phyloP scores from a whole-genome alignment of 2,888 invertebrate species.

The Chrysina gloriosa region DNA sequence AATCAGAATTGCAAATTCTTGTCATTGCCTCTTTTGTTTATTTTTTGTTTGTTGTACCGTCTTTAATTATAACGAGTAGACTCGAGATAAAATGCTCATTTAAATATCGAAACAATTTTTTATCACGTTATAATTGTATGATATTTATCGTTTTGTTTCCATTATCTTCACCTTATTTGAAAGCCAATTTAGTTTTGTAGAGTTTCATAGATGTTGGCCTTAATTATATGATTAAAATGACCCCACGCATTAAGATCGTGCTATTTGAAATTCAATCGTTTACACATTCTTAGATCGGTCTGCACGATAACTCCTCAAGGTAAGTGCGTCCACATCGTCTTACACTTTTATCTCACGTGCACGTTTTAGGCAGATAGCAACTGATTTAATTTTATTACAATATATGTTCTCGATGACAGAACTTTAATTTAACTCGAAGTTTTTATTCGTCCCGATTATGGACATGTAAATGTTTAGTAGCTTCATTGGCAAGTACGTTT shows the following conservation, averaged over 20 bases:
- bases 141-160: constrained; percentile 12
- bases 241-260: constrained; percentile 3
- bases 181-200: not conserved
- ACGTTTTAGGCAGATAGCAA: not conserved
- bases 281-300: constrained; percentile 13
- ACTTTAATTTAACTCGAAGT: too few relatives aligned
- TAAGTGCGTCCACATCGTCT: not conserved
- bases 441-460: too few relatives aligned
- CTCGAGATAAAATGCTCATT: not conserved
- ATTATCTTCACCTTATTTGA: not conserved
- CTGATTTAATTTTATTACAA: constrained; percentile 1
- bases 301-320: not conserved
- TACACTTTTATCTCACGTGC: constrained; percentile 18
- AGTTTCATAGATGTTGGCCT: not conserved
- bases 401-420: not conserved
- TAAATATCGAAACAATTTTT: not conserved
- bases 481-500: too few relatives aligned
- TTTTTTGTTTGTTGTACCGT: constrained; percentile 17
- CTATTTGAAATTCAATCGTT: constrained; percentile 7
- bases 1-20: constrained; percentile 41
- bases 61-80: constrained; percentile 13
- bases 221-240: constrained; percentile 5
- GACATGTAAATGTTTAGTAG: too few relatives aligned
- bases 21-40: constrained; percentile 27
- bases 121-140: constrained; percentile 12